Base-by-base conservation (phyloP, 1,140 invertebrate species). In the Meloidogyne hapla region DNA sequence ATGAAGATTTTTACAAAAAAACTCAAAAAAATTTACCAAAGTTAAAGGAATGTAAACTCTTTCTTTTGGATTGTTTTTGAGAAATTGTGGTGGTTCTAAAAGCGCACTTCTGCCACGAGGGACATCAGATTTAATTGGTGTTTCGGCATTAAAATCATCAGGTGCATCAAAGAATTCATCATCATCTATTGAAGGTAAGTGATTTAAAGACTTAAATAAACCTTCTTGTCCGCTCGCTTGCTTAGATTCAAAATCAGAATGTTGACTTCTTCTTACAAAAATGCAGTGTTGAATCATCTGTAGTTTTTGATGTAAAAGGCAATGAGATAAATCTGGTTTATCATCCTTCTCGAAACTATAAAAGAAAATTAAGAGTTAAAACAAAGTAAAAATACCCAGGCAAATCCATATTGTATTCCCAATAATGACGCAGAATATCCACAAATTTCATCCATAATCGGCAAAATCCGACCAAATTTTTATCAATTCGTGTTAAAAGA, bases 271-370 rank as follows among this genome's bases (percentile, higher is more conserved):
- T 79, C 90, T 91, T 75, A 92, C 91, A 73, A 92, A 91, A 78
- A 98, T 95, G 87, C 96, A 99, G 87, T 94, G 94, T 87, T 98
- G 98, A 10, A 99, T 89, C 92, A 98, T 94, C 91, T 98, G 91
- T 56, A 97, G 89, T 86, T 97, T 98, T 88, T 97, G 95, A 89
- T 98, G 92, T 0, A 98, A 89, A n/a, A 97, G 89, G 88, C 94
- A 95, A 9, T 92, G 92, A 70, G 93, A 91, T 42, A 92, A 91
- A 87, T 96, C 92, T 2, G 86, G 85, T 26, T 68, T 28, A 26
- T 83, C 81, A 28, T 82, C 73, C 10, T 23, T 18, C 12, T 38
- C 69, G 42, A 81, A 71, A n/a, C 80, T 33, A 77, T 74, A 21
- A 76, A 74, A 76, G 18, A n/a, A 75, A 1, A 23, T 38, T 25